Conservation (phyloP, 1,140 invertebrate genomes). For the Drosophila nannoptera region DNA sequence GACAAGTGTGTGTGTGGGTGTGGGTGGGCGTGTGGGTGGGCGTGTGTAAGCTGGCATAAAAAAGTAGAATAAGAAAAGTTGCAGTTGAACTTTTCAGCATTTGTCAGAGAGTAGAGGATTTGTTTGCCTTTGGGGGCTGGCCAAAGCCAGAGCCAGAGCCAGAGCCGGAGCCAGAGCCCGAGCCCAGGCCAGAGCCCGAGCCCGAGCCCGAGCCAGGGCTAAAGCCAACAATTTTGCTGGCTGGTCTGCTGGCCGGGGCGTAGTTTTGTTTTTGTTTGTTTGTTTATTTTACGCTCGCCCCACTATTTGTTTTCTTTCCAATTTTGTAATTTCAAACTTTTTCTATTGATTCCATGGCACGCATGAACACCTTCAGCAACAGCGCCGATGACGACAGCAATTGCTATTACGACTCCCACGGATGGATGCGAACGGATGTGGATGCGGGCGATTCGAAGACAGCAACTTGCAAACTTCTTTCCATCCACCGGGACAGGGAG, state of each 20-base stretch:
- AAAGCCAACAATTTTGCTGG: slow-evolving; percentile 60
- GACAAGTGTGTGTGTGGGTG: slow-evolving; percentile 18
- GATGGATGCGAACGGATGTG: slow-evolving; percentile 21
- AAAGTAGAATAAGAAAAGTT: slow-evolving; percentile 54
- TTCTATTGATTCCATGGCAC: slow-evolving; percentile 76
- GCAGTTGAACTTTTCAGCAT: slow-evolving; percentile 74
- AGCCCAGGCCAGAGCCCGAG: slow-evolving; percentile 49
- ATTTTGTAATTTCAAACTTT: slow-evolving; percentile 77
- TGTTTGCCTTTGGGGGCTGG: slow-evolving; percentile 68
- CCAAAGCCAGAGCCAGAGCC: slow-evolving; percentile 45
- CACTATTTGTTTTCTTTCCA: slow-evolving; percentile 77
- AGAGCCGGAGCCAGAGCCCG: slow-evolving; percentile 32
- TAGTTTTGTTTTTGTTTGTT: slow-evolving; percentile 27
- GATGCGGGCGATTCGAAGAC: slow-evolving; percentile 41
- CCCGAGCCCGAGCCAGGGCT: slow-evolving; percentile 26
- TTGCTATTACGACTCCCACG: slow-evolving; percentile 31
- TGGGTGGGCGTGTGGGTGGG: slow-evolving; percentile 1
- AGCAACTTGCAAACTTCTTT: slow-evolving; percentile 59
- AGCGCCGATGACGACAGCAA: slow-evolving; percentile 58
- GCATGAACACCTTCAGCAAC: slow-evolving; percentile 75
- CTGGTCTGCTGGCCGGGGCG: slow-evolving; percentile 23
- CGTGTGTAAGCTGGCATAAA: slow-evolving; percentile 24
- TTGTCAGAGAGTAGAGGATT: slow-evolving; percentile 74
- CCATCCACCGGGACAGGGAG: neutral
- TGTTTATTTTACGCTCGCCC: slow-evolving; percentile 56